Evolutionary conservation across 2,888 invertebrate species (phyloP), one percentile per base, ranked within the genome.

Genomic region (Lordiphosa fenestrarum): DNA sequence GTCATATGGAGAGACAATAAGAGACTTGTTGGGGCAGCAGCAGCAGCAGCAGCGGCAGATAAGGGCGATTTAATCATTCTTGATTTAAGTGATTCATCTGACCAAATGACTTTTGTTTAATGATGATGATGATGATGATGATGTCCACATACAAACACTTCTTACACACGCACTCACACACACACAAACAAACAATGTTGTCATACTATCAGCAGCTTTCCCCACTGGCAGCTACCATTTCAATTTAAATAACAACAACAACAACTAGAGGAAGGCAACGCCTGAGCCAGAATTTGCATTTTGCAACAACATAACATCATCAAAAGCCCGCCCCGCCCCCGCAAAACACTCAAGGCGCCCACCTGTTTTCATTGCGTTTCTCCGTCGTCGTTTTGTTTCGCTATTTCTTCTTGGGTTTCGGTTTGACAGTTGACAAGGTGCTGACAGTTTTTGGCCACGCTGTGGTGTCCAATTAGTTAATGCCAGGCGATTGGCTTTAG

Each of bases 1-100:
- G 83, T 82, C 76, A 76, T 75, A 73, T 73, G 65, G 64, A 71
- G 71, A 74, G 56, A 75, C 70, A 76, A 76, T 78, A 78, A 75
- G 83, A 82, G 83, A 76, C 76, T 76, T 76, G 76, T 76, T 76
- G 76, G 80, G 62, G 35, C 52, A 69, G 15, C 50, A 53, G 25
- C 41, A 66, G 40, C 46, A 40, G 51, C 36, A 44, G 52, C 25
- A 50, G 53, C n/a, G n/a, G n/a, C 48, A 53, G 40, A 44, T 35
- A 25, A 46, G 53, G 30, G 30, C 44, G 49, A 57, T 48, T 58
- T 58, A 58, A 58, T 41, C 58, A 59, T 48, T 40, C 41, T 21
- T 33, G 47, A 44, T 38, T 50, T 23, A 55, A 56, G 56, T 64
- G 62, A 63, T 63, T 63, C 62, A 63, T 64, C 62, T 63, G 48